Percentiles rank a stretch among this genome's conserved stretches.
Evolutionary conservation across 2,888 invertebrate species (phyloP).

Genomic region (Acronicta psi): DNA sequence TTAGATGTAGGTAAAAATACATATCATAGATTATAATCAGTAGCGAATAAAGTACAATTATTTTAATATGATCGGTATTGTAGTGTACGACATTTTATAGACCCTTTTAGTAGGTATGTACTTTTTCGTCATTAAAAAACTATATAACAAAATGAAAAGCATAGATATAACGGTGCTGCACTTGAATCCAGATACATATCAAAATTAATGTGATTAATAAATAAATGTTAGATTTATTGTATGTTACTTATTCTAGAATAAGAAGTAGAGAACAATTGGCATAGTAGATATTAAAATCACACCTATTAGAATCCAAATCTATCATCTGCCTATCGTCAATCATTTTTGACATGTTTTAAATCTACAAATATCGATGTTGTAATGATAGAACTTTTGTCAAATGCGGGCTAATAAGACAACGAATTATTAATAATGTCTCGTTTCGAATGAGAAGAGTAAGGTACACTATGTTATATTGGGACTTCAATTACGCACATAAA

Average conservation of each 20-base stretch:
- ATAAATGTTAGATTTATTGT: conserved; percentile 69
- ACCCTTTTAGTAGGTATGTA: conserved; percentile 71
- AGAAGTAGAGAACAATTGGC: conserved; percentile 64
- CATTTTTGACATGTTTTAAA: conserved; percentile 54
- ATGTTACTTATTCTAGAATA: conserved; percentile 73
- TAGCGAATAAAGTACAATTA: conserved; percentile 85
- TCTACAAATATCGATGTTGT: conserved; percentile 60
- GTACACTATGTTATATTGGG: conserved; percentile 59
- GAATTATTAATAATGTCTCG: conserved; percentile 73
- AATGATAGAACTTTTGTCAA: conserved; percentile 81
- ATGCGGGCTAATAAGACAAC: conserved; percentile 86
- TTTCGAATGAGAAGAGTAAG: conserved; percentile 45
- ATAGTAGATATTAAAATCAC: conserved; percentile 59
- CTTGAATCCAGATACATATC: conserved; percentile 82
- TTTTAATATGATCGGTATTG: conserved; percentile 87
- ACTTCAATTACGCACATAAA: conserved; percentile 27
- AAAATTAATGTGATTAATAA: conserved; percentile 83
- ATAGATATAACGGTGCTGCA: conserved; percentile 81
- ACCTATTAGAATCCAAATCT: conserved; percentile 51
- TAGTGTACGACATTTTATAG: conserved; percentile 82
- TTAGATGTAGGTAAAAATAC: conserved; percentile 76
- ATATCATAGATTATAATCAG: conserved; percentile 81
- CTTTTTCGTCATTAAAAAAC: conserved; percentile 58
- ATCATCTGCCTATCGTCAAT: conserved; percentile 43
- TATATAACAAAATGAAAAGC: conserved; percentile 68